phyloP scores from a whole-genome alignment of 1,140 invertebrate genomes.

The Orchesella cincta region DNA sequence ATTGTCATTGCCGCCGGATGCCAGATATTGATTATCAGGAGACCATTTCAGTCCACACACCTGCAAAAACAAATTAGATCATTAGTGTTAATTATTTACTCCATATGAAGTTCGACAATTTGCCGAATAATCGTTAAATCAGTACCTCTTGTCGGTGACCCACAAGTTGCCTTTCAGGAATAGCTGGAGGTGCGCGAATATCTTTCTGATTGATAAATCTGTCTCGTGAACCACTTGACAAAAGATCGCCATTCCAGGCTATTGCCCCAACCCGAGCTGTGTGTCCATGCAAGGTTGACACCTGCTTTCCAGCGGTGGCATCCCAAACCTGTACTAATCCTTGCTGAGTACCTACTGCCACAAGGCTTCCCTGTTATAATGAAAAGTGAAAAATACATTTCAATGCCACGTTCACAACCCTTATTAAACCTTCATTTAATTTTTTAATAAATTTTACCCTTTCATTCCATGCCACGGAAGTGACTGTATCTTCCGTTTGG shows the following conservation, averaged over 20 bases:
- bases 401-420: no score
- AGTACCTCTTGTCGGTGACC: slow-evolving; percentile 93
- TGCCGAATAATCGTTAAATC: not conserved
- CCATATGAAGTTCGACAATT: not conserved
- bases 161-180: slow-evolving; percentile 75
- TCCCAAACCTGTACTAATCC: slow-evolving; percentile 98
- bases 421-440: not conserved
- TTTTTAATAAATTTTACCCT: slow-evolving; percentile 60
- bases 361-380: slow-evolving; percentile 77
- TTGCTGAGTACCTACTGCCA: slow-evolving; percentile 96
- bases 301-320: slow-evolving; percentile 84
- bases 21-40: slow-evolving; percentile 95
- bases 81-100: slow-evolving; percentile 1
- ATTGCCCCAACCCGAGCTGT: slow-evolving; percentile 89
- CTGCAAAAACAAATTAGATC: slow-evolving; percentile 53
- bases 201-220: slow-evolving; percentile 92
- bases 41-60: slow-evolving; percentile 99
- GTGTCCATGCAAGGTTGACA: slow-evolving; percentile 89
- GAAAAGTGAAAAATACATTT: slow-evolving; percentile 20
- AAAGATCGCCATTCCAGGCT: slow-evolving; percentile 96
- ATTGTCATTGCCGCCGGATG: slow-evolving; percentile 99
- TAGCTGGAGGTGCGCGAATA: slow-evolving; percentile 79
- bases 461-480: slow-evolving; percentile 99
- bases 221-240: slow-evolving; percentile 95
- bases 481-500: slow-evolving; percentile 89